Evolutionary conservation across 2,797 vertebrate species (phyloP).

Genomic region (Sebastes variabilis): DNA sequence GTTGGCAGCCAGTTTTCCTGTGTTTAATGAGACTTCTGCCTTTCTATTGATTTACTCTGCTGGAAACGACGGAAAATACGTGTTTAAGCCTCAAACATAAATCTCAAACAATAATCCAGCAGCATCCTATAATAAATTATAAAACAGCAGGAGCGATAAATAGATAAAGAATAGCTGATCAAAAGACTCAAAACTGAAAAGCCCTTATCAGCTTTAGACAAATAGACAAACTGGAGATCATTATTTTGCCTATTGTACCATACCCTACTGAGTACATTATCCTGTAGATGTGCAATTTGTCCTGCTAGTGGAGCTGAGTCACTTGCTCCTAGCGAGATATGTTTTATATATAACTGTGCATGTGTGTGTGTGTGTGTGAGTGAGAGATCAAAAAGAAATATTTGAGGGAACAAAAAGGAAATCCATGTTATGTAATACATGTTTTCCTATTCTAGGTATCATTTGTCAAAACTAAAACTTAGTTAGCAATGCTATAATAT

Average conservation of each 20-base stretch:
- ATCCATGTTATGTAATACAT: neutral
- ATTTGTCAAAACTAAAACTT: neutral
- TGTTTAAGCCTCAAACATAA: neutral
- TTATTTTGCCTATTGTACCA: slow-evolving; percentile 1
- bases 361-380: neutral
- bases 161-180: slow-evolving; percentile 7
- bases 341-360: neutral
- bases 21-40: neutral
- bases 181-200: slow-evolving; percentile 4
- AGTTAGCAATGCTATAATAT: too few relatives aligned
- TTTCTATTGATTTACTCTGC: slow-evolving; percentile 20
- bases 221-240: neutral
- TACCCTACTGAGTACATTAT: neutral
- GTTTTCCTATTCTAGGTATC: neutral
- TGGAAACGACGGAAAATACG: neutral
- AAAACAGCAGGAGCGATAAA: neutral
- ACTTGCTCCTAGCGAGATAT: neutral
- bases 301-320: slow-evolving; percentile 2
- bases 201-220: neutral
- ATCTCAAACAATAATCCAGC: slow-evolving; percentile 18
- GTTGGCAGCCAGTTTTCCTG: neutral
- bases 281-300: neutral
- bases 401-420: neutral
- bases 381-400: neutral
- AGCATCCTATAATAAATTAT: slow-evolving; percentile 5